Evolutionary conservation across 2,797 vertebrate species (phyloP).

Genomic region (Argentina silus): DNA sequence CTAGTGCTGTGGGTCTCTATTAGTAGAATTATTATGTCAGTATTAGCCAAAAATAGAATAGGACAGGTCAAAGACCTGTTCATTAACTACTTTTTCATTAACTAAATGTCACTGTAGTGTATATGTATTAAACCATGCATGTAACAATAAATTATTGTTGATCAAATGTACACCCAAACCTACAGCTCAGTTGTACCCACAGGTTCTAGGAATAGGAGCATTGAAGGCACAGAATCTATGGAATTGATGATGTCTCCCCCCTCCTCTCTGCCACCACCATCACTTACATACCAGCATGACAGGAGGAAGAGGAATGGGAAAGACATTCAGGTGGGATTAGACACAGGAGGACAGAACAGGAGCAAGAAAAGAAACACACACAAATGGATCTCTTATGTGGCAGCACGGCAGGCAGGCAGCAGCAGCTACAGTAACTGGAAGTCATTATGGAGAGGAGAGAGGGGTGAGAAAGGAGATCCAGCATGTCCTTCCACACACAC

Average conservation of each 20-base stretch:
- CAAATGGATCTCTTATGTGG: conserved; percentile 75
- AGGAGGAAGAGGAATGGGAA: conserved; percentile 20
- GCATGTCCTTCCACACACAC: neutral
- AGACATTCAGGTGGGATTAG: conserved; percentile 67
- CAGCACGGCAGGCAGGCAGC: conserved; percentile 57
- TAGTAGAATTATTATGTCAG: neutral
- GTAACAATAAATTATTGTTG: no score
- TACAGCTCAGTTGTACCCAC: no score
- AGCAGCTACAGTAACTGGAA: conserved; percentile 64
- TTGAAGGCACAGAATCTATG: no score
- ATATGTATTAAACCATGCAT: no score
- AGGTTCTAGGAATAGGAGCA: no score
- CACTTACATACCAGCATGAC: no score
- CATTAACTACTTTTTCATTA: no score
- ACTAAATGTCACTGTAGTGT: no score
- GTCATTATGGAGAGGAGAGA: conserved; percentile 72
- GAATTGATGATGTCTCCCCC: no score
- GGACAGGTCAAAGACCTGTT: no score
- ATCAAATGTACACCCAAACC: no score
- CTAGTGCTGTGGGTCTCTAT: neutral
- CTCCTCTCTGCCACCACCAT: no score
- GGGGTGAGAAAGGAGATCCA: conserved; percentile 56
- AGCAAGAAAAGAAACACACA: conserved; percentile 17
- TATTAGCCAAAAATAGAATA: neutral
- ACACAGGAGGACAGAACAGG: conserved; percentile 38